phyloP scores from a whole-genome alignment of 2,113 vertebrate species.

The Ramphastos sulfuratus region DNA sequence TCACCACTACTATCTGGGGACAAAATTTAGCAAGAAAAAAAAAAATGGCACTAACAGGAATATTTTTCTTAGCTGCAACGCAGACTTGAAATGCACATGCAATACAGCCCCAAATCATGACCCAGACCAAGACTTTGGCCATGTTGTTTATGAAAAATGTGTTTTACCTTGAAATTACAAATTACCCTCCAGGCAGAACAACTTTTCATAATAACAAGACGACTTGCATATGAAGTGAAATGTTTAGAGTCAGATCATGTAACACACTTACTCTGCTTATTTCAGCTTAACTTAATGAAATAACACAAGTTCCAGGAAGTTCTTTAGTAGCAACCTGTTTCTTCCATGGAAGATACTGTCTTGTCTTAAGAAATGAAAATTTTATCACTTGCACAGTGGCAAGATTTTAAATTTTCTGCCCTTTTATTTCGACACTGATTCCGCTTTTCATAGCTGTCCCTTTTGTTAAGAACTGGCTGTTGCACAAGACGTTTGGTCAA shows the following conservation, averaged over 20 bases:
- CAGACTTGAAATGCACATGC: neutral
- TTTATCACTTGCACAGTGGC: neutral
- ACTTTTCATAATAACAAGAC: neutral
- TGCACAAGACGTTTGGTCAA: fast-evolving
- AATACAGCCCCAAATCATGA: neutral
- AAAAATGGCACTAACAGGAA: neutral
- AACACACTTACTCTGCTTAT: neutral
- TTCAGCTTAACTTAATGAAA: neutral
- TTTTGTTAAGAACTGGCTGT: neutral
- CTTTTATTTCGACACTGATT: neutral
- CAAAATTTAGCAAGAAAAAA: neutral
- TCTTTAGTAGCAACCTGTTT: neutral
- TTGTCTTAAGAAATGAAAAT: neutral
- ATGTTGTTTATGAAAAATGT: neutral
- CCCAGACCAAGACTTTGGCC: neutral
- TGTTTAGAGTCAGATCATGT: neutral
- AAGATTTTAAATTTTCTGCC: neutral
- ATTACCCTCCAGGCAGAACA: neutral
- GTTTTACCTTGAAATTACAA: neutral
- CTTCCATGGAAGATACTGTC: neutral
- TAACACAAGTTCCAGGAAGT: neutral
- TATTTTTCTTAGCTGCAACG: neutral
- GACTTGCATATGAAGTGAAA: neutral
- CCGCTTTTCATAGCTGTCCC: neutral
- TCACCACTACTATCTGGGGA: neutral